phyloP scores from a whole-genome alignment of 2,797 vertebrate species.

The Oreochromis grahami region DNA sequence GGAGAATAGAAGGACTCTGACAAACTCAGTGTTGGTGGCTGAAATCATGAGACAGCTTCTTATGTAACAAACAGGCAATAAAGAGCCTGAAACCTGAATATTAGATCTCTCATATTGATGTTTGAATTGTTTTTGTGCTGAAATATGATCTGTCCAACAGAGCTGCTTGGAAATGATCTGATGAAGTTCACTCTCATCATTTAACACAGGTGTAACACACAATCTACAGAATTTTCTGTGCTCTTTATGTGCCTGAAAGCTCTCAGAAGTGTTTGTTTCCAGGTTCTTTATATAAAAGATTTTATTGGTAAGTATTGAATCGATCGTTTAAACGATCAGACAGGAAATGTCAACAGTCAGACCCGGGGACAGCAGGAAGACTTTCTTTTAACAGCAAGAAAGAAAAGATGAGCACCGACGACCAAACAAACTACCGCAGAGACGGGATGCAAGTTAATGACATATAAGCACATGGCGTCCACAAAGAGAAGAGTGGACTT shows the following conservation, averaged over 20 bases:
- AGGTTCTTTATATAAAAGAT: not conserved
- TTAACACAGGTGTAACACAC: not conserved
- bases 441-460: not conserved
- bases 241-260: not conserved
- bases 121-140: not conserved
- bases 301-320: not conserved
- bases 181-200: not conserved
- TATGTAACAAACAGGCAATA: rapidly evolving
- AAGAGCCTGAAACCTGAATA: not conserved
- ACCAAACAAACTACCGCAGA: not conserved
- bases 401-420: not conserved
- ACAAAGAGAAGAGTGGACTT: not conserved
- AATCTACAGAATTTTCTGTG: too few relatives aligned
- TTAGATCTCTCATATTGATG: not conserved
- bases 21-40: not conserved
- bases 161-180: not conserved
- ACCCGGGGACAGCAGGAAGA: not conserved
- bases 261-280: not conserved
- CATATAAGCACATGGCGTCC: not conserved
- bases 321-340: not conserved
- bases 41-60: not conserved
- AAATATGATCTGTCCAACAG: not conserved
- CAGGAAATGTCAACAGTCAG: not conserved
- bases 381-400: not conserved
- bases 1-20: not conserved